Percentiles rank a stretch among this genome's conserved stretches.
phyloP scores from a whole-genome alignment of 1,140 invertebrate species.

The Ips typographus region DNA sequence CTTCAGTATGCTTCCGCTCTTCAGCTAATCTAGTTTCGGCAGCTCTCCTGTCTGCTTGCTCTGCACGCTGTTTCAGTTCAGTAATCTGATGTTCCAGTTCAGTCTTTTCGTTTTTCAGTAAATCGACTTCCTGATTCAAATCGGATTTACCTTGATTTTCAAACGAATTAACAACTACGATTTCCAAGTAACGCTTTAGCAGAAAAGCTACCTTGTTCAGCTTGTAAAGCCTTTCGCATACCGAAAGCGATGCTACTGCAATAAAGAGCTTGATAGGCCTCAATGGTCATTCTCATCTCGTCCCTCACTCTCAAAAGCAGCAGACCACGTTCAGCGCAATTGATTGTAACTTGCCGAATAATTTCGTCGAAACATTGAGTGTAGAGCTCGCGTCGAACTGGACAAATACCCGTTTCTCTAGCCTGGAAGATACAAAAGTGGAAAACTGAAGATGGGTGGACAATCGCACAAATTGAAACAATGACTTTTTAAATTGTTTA shows the following conservation, averaged over 20 bases:
- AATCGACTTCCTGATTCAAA: slow-evolving; percentile 57
- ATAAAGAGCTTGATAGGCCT: slow-evolving; percentile 91
- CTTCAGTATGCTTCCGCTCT: slow-evolving; percentile 88
- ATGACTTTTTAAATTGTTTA: no score
- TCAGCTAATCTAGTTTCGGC: slow-evolving; percentile 81
- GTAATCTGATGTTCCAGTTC: slow-evolving; percentile 76
- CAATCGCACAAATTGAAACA: background rate
- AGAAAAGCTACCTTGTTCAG: slow-evolving; percentile 53
- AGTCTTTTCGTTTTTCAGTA: slow-evolving; percentile 65
- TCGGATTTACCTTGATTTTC: slow-evolving; percentile 60
- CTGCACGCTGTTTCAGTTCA: slow-evolving; percentile 80
- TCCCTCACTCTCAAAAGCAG: slow-evolving; percentile 89
- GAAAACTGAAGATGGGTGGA: background rate
- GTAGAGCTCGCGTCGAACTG: slow-evolving; percentile 89
- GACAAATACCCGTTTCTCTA: slow-evolving; percentile 95
- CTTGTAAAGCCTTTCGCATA: slow-evolving; percentile 94
- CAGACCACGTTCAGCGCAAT: slow-evolving; percentile 95
- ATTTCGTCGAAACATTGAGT: slow-evolving; percentile 96
- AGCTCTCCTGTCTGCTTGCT: slow-evolving; percentile 82
- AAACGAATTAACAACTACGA: background rate
- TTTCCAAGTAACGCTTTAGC: background rate
- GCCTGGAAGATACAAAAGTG: slow-evolving; percentile 55
- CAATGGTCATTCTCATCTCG: slow-evolving; percentile 94
- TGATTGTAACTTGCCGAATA: slow-evolving; percentile 94
- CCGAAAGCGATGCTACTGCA: slow-evolving; percentile 98